A percentile compares a stretch with the other conserved stretches of the same genome.
Evolutionary conservation across 1,140 invertebrate genomes (phyloP).

Genomic region (Phenacoccus solenopsis): DNA sequence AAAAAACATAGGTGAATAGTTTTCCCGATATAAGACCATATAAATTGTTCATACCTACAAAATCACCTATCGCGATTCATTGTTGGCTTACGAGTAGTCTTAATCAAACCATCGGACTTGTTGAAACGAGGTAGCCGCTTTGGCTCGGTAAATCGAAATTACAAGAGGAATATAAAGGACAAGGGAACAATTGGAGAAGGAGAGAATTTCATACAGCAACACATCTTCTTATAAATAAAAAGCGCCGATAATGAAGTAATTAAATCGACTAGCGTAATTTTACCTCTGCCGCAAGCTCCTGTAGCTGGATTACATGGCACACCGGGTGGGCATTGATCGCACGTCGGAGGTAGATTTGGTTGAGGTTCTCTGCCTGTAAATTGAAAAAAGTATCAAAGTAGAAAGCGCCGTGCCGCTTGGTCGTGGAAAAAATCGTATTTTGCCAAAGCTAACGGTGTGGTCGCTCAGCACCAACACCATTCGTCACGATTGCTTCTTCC

Average conservation of each 20-base stretch:
- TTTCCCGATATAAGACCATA: too few relatives aligned
- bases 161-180: constrained; percentile 18
- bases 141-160: too few relatives aligned
- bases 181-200: constrained; percentile 14
- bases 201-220: constrained; percentile 31
- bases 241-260: background rate
- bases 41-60: too few relatives aligned
- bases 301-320: constrained; percentile 57
- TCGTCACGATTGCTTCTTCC: background rate
- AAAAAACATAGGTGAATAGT: too few relatives aligned
- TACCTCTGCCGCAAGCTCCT: constrained; percentile 66
- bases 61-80: too few relatives aligned
- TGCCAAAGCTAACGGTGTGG: too few relatives aligned
- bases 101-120: too few relatives aligned
- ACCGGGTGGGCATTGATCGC: constrained; percentile 60
- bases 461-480: too few relatives aligned
- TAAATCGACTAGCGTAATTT: constrained; percentile 27
- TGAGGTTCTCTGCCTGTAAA: constrained; percentile 15
- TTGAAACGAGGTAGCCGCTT: too few relatives aligned
- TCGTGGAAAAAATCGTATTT: too few relatives aligned
- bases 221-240: constrained; percentile 26
- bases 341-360: constrained; percentile 33
- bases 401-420: too few relatives aligned
- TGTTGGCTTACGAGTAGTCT: too few relatives aligned
- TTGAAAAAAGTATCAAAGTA: background rate